Evolutionary conservation across 1,140 invertebrate genomes (phyloP).

Genomic region (Drosophila sp.): DNA sequence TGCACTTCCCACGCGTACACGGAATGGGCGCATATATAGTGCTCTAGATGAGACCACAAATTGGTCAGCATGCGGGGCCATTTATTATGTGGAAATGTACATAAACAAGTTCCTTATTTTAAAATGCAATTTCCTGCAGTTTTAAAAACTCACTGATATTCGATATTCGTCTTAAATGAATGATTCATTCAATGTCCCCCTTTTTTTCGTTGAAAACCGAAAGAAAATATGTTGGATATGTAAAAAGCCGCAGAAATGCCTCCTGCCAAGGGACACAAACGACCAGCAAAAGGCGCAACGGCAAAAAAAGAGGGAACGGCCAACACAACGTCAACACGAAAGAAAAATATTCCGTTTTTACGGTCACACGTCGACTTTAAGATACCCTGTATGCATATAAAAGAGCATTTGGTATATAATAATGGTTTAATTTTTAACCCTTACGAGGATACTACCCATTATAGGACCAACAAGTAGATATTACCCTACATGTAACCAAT

Average conservation of each 20-base stretch:
- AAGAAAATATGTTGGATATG: slow-evolving; percentile 73
- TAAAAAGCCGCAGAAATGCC: slow-evolving; percentile 78
- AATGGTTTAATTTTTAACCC: no score
- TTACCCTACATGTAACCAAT: background rate
- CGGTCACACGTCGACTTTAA: no score
- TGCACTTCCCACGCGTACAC: slow-evolving; percentile 45
- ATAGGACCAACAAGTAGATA: background rate
- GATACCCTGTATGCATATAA: no score
- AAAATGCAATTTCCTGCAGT: slow-evolving; percentile 8
- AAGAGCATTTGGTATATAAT: no score
- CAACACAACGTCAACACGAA: background rate
- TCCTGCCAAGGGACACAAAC: slow-evolving; percentile 44
- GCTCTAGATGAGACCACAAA: slow-evolving; percentile 55
- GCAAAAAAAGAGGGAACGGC: background rate
- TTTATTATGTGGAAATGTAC: background rate
- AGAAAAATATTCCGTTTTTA: background rate
- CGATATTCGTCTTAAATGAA: slow-evolving; percentile 12
- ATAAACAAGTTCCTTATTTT: slow-evolving; percentile 30
- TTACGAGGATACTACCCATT: no score
- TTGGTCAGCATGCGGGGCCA: slow-evolving; percentile 47
- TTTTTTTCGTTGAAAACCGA: slow-evolving; percentile 37
- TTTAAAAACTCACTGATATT: background rate
- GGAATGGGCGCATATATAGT: slow-evolving; percentile 44
- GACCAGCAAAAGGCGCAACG: slow-evolving; percentile 42
- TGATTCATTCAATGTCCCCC: slow-evolving; percentile 17